Evolutionary conservation across 2,797 vertebrate genomes (phyloP).

Genomic region (Parotocinclus haroldoi): DNA sequence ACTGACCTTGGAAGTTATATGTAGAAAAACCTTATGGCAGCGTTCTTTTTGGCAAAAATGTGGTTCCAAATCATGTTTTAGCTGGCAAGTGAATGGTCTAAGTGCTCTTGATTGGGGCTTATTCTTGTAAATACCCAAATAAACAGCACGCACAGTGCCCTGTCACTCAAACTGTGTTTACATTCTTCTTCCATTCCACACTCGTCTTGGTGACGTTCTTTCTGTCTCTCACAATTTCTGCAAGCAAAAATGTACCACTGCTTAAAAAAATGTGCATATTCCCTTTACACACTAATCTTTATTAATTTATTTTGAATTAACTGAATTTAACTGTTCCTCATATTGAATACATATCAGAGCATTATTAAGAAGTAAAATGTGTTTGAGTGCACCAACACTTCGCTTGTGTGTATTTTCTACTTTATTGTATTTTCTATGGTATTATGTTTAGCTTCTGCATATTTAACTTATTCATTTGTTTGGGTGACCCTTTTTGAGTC

Average conservation of each 20-base stretch:
- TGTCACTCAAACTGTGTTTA: conserved; percentile 65
- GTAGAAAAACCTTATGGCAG: conserved; percentile 34
- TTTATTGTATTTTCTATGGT: too few relatives aligned
- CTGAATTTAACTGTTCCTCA: too few relatives aligned
- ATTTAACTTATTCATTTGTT: too few relatives aligned
- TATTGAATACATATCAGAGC: too few relatives aligned
- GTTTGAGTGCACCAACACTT: too few relatives aligned
- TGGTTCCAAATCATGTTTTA: conserved; percentile 63
- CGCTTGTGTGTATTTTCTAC: too few relatives aligned
- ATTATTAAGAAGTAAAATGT: too few relatives aligned
- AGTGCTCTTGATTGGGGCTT: conserved; percentile 62
- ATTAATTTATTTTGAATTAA: too few relatives aligned
- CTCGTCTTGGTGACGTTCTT: conserved; percentile 30
- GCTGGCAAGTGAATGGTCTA: conserved; percentile 50
- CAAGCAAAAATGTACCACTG: neutral
- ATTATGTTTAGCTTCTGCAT: too few relatives aligned
- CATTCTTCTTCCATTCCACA: conserved; percentile 55
- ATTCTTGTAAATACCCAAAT: conserved; percentile 72
- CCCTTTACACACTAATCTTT: too few relatives aligned
- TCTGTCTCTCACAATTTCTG: conserved; percentile 35
- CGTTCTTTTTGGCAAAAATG: conserved; percentile 54
- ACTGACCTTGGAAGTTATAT: conserved; percentile 33
- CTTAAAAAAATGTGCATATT: conserved; percentile 4
- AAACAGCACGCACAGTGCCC: conserved; percentile 66
- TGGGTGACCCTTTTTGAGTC: too few relatives aligned